Evolutionary conservation across 2,113 vertebrate species (phyloP), one percentile per base, ranked within the genome.

Genomic region (Puma concolor): DNA sequence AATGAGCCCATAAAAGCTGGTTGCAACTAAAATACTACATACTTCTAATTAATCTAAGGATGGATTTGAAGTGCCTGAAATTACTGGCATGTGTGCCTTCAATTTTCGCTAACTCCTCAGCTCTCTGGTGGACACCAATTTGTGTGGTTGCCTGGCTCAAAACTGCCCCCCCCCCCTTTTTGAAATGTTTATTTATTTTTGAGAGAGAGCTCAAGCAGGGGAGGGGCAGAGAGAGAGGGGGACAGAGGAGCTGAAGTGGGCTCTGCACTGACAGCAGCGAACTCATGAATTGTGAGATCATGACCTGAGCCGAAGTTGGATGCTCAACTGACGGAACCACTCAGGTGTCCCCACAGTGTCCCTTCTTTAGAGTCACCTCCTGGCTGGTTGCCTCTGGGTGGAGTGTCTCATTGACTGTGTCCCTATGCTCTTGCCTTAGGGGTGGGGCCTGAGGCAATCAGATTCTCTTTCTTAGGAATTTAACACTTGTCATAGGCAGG

Each of bases 1-100:
- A 84, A 66, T 54, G 64, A 94, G 29, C 8, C 15, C 44, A 57
- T 95, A 54, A 83, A 91, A 94, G 52, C 52, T 85, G 44, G 6
- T 83, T 96, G 16, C n/a, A 88, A 48, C 10, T 71, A 52, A 63
- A 77, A 92, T 11, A 67, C 29, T 50, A 41, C 21, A 33, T 60
- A 44, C 67, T 96, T 95, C 88, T 96, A 98, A 92, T 98, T 89
- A 77, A 88, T 85, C 36, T 90, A 77, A 94, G 90, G 76, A 52
- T 60, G n/a, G 27, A 50, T 67, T 85, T 87, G 64, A 95, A 94
- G 76, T 52, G 13, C 67, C 38, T 87, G 52, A 67, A 94, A 79
- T 95, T 57, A 83, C n/a, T 80, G 38, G 41, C 13, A 31, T 41
- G 7, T n/a, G 10, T 33, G 12, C 60, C 80, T 82, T 94, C 11